Conservation (phyloP, 2,797 vertebrate genomes). For the Cyprinodon diabolis region DNA sequence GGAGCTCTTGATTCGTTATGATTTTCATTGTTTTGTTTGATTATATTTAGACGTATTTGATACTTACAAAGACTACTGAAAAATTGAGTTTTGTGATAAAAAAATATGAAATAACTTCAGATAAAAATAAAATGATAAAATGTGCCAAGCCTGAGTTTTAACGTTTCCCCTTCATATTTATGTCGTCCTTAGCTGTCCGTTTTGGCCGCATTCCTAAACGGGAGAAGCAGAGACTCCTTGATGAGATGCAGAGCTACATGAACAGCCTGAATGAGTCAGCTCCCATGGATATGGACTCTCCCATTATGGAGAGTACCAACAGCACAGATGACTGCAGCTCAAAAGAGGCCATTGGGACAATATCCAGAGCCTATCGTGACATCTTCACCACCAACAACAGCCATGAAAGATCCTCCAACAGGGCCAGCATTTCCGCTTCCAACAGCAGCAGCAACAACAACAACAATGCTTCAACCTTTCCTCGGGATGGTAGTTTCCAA, state of each 20-base stretch:
- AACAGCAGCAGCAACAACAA: slow-evolving; percentile 48
- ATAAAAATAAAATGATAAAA: background rate
- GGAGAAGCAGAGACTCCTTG: slow-evolving; percentile 85
- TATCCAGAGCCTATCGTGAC: slow-evolving; percentile 82
- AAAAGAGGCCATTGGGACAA: slow-evolving; percentile 81
- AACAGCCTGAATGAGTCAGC: slow-evolving; percentile 81
- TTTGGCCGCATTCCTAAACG: slow-evolving; percentile 86
- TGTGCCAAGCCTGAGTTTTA: background rate
- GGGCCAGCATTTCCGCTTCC: slow-evolving; percentile 41
- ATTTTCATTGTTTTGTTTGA: background rate
- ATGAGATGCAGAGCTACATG: slow-evolving; percentile 88
- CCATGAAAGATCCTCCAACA: slow-evolving; percentile 71
- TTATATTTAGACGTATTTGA: background rate
- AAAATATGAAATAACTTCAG: background rate
- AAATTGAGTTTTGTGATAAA: background rate
- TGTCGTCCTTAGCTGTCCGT: slow-evolving; percentile 76
- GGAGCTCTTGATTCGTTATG: background rate
- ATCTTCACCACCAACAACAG: slow-evolving; percentile 73
- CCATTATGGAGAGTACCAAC: slow-evolving; percentile 48
- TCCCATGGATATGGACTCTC: slow-evolving; percentile 72
- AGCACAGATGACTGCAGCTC: slow-evolving; percentile 71
- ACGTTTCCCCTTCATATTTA: slow-evolving; percentile 22
- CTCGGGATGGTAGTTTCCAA: slow-evolving; percentile 71
- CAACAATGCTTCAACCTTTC: slow-evolving; percentile 58
- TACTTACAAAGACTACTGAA: background rate